Conservation (phyloP, 2,113 vertebrate genomes). For the Leuciscus idus region DNA sequence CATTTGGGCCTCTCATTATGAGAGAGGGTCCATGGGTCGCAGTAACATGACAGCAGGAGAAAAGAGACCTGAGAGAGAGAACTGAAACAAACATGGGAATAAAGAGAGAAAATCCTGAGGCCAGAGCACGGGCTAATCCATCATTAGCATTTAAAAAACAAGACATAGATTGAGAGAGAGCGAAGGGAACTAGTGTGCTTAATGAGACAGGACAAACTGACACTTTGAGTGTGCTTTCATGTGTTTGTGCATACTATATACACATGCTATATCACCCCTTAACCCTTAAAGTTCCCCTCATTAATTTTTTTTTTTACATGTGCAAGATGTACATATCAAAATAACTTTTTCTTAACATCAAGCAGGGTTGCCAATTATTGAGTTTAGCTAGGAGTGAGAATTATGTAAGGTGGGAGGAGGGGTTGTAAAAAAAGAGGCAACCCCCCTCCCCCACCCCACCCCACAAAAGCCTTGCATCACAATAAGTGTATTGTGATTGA, state of each 20-base stretch:
- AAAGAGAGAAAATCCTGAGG: constrained; percentile 50
- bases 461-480: too few species aligned
- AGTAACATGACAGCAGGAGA: constrained; percentile 41
- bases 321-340: not conserved
- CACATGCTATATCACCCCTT: not conserved
- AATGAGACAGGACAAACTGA: constrained; percentile 24
- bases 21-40: constrained; percentile 33
- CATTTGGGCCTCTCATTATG: constrained; percentile 20
- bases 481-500: too few species aligned
- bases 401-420: too few species aligned
- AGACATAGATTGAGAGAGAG: constrained; percentile 20
- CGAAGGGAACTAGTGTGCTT: constrained; percentile 24
- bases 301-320: not conserved
- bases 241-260: constrained; percentile 18
- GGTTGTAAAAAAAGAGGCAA: too few species aligned
- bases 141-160: constrained; percentile 46
- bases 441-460: too few species aligned
- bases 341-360: not conserved
- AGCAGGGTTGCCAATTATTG: too few species aligned
- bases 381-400: too few species aligned
- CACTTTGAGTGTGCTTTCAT: not conserved
- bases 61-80: constrained; percentile 47
- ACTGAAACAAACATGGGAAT: constrained; percentile 37
- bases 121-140: constrained; percentile 37
- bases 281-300: not conserved